Evolutionary conservation across 2,113 vertebrate genomes (phyloP).

Genomic region (Progne subis): DNA sequence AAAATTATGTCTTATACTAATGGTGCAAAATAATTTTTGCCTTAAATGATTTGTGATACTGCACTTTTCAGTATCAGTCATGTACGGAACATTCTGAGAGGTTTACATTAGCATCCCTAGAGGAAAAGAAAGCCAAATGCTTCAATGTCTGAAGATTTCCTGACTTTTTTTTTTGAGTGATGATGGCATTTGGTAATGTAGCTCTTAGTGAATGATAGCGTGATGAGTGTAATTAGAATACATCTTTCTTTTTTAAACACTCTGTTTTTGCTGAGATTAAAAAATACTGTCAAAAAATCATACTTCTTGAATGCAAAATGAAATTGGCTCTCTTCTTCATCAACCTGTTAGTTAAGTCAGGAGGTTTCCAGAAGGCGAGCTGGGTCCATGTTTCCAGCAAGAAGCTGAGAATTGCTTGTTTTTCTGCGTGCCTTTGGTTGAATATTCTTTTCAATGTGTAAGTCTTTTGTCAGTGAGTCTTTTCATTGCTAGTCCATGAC

Average conservation of each 20-base stretch:
- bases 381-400: not conserved
- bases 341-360: not conserved
- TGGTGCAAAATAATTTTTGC: not conserved
- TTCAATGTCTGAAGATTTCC: slow-evolving; percentile 42
- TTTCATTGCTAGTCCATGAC: not conserved
- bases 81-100: not conserved
- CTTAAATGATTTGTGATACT: not conserved
- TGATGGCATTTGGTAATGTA: slow-evolving; percentile 39
- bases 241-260: slow-evolving; percentile 19
- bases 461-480: not conserved
- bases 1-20: slow-evolving; percentile 2
- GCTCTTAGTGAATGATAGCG: slow-evolving; percentile 26
- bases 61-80: not conserved
- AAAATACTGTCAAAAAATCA: not conserved
- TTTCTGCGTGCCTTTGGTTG: not conserved
- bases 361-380: not conserved
- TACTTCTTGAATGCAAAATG: not conserved
- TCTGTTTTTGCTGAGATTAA: slow-evolving; percentile 10
- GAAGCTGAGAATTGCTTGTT: not conserved
- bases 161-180: slow-evolving; percentile 21
- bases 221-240: slow-evolving; percentile 31
- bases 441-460: not conserved
- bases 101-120: slow-evolving; percentile 1
- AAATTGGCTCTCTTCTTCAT: not conserved
- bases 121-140: slow-evolving; percentile 6